Evolutionary conservation across 2,888 invertebrate species (phyloP).

Genomic region (Calameuta pallipes): DNA sequence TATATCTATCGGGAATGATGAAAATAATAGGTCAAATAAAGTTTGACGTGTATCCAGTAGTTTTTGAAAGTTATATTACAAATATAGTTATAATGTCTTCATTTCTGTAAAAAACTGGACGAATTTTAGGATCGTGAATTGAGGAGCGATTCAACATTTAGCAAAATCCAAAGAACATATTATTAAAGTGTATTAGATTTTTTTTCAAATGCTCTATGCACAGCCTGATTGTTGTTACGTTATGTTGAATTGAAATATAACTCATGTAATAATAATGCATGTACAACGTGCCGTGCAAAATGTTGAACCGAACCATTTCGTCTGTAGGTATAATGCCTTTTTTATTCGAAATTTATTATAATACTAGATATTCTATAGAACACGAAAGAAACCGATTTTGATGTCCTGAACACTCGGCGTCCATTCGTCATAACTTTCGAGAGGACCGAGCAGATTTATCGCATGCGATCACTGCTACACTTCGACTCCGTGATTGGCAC

Average conservation of each 20-base stretch:
- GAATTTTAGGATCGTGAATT: neutral
- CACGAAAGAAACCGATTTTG: neutral
- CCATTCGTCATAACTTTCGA: neutral
- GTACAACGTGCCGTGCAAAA: neutral
- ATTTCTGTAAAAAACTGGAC: neutral
- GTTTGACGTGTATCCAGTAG: neutral
- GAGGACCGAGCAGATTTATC: neutral
- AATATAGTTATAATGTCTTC: neutral
- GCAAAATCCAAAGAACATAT: neutral
- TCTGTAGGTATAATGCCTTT: neutral
- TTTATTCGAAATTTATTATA: neutral
- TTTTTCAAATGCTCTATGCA: no score
- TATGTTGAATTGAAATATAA: neutral
- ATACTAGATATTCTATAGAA: neutral
- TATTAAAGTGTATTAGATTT: neutral
- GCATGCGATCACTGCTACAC: neutral
- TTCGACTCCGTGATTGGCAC: neutral
- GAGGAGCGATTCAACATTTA: neutral
- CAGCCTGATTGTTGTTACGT: neutral
- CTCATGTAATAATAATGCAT: no score
- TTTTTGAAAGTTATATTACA: neutral
- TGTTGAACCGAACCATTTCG: neutral
- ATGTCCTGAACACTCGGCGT: neutral
- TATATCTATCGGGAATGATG: neutral
- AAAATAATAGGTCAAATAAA: neutral